phyloP scores from a whole-genome alignment of 2,888 invertebrate species.

The Eupithecia dodoneata region DNA sequence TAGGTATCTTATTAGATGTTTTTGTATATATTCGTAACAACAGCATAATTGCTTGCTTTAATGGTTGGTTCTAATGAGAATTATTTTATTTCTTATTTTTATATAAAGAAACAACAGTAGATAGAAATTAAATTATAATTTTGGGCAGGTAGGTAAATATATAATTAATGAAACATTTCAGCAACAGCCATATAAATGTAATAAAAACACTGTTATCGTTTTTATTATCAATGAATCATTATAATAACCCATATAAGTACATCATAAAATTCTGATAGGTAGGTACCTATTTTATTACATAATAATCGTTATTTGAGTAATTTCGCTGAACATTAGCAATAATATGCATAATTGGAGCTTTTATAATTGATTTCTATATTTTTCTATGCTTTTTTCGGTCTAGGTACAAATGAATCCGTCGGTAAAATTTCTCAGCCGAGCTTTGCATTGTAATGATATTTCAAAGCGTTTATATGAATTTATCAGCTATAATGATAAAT shows the following conservation, averaged over 20 bases:
- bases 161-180: constrained; percentile 53
- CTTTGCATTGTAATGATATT: neutral
- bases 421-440: neutral
- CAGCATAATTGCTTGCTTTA: neutral
- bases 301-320: constrained; percentile 41
- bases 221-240: constrained; percentile 58
- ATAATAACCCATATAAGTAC: constrained; percentile 45
- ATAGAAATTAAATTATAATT: neutral
- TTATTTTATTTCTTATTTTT: constrained; percentile 7
- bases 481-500: neutral
- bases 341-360: neutral
- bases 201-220: constrained; percentile 62
- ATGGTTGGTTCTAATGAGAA: constrained; percentile 48
- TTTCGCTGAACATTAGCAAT: constrained; percentile 36
- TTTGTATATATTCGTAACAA: neutral
- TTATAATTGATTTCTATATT: neutral
- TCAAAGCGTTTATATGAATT: neutral
- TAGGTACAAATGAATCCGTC: constrained; percentile 4
- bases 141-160: neutral
- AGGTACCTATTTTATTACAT: constrained; percentile 36
- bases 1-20: neutral
- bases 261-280: constrained; percentile 44
- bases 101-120: neutral
- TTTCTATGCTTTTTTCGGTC: neutral
- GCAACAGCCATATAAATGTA: constrained; percentile 53